Evolutionary conservation across 2,888 invertebrate species (phyloP), one percentile per base, ranked within the genome.

Genomic region (Drosophila pullipes): DNA sequence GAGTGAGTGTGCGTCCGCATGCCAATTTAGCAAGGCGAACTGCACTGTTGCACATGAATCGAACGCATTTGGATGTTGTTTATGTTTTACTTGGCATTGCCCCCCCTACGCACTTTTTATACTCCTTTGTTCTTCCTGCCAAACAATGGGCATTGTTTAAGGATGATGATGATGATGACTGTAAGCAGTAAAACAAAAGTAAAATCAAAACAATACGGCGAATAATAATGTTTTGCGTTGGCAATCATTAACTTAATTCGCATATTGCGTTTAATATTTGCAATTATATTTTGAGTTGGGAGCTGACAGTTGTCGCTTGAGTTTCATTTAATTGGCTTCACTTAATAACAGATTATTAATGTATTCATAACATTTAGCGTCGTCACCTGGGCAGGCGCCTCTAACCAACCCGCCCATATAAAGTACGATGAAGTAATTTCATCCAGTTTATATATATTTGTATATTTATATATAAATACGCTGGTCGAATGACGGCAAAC

Each of bases 321-420:
- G 31, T 65, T 72, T 53, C 60, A 79, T 74, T 73, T 82, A 84
- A 90, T 85, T 85, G 90, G 68, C 62, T 72, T 73, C 76, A 67
- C 64, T 22, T 82, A 91, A 91, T 84, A 78, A 91, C 68, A 66
- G 58, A 28, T 50, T 68, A 72, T 75, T 69, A 69, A 78, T 73
- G 39, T 86, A 89, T 86, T 72, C 82, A 74, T 61, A 81, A 66
- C 85, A 74, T 50, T 72, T 69, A 90, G 80, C 83, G 77, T 74
- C 86, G 81, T 72, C 91, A 90, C 81, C 79, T 85, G 68, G 57
- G 55, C 66, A 69, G 91, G 89, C 87, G 89, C 87, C 90, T 59
- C 66, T 31, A 49, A 54, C 18, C 28, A 68, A 52, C 59, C 53
- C 60, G 70, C 81, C 78, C 68, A 66, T 31, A 55, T 16, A 35